Percentiles rank a stretch among this genome's conserved stretches.
Conservation (phyloP, 2,797 vertebrate genomes). For the Clarias pachynema region DNA sequence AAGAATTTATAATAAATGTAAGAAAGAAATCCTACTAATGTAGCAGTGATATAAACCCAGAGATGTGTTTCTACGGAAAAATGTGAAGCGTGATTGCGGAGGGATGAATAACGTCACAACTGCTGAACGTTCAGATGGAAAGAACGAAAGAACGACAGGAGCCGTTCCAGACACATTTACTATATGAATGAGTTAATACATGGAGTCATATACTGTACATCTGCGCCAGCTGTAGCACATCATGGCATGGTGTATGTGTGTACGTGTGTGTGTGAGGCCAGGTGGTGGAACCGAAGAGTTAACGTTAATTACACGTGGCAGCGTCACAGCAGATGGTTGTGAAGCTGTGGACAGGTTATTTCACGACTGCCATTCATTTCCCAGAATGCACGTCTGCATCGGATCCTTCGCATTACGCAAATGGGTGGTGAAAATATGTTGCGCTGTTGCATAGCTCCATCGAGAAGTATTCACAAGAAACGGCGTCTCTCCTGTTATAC, state of each 20-base stretch:
- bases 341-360: conserved; percentile 50
- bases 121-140: no score
- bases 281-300: conserved; percentile 42
- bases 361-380: conserved; percentile 50
- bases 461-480: conserved; percentile 18
- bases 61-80: no score
- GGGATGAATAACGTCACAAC: no score
- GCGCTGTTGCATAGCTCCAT: conserved; percentile 9
- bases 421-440: conserved; percentile 39
- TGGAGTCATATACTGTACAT: not conserved
- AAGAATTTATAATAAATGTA: no score
- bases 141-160: no score
- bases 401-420: conserved; percentile 15
- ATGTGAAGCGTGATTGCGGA: no score
- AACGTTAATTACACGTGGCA: conserved; percentile 54
- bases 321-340: conserved; percentile 44
- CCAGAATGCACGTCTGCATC: conserved; percentile 42
- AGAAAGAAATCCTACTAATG: not conserved
- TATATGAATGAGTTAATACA: not conserved
- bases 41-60: not conserved
- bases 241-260: conserved; percentile 6
- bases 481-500: conserved; percentile 6
- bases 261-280: conserved; percentile 18
- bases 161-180: no score
- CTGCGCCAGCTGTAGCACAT: not conserved